Evolutionary conservation across 2,797 vertebrate genomes (phyloP).

Genomic region (Neosilurus hyrtlii): DNA sequence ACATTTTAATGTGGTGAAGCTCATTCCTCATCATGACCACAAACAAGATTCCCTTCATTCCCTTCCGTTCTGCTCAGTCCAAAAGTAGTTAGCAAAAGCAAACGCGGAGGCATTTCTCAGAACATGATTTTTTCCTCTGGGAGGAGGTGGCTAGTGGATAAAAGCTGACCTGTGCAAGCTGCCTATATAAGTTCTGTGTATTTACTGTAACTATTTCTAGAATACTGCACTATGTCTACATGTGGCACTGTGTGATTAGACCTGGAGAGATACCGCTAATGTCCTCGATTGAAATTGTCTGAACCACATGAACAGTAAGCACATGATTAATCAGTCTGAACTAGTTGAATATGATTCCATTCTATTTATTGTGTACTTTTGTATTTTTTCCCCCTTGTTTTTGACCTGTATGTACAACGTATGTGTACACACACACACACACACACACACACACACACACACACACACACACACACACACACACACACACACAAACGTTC

Average conservation of each 20-base stretch:
- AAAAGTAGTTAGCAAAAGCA: conserved; percentile 38
- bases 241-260: background rate
- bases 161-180: conserved; percentile 40
- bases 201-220: conserved; percentile 18
- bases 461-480: too few relatives aligned
- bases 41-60: conserved; percentile 39
- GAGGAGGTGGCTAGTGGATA: conserved; percentile 34
- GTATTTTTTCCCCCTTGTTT: too few relatives aligned
- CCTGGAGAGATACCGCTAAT: background rate
- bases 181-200: conserved; percentile 27
- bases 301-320: background rate
- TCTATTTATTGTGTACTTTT: too few relatives aligned
- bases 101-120: conserved; percentile 18
- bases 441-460: too few relatives aligned
- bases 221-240: background rate
- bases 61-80: conserved; percentile 3
- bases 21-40: conserved; percentile 42
- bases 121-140: conserved; percentile 5
- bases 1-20: conserved; percentile 41
- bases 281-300: background rate
- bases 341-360: too few relatives aligned
- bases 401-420: too few relatives aligned
- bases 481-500: too few relatives aligned
- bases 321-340: background rate
- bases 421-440: too few relatives aligned